Percentiles rank a stretch among this genome's conserved stretches.
Conservation (phyloP, 2,888 invertebrate species). For the Patella pellucida region DNA sequence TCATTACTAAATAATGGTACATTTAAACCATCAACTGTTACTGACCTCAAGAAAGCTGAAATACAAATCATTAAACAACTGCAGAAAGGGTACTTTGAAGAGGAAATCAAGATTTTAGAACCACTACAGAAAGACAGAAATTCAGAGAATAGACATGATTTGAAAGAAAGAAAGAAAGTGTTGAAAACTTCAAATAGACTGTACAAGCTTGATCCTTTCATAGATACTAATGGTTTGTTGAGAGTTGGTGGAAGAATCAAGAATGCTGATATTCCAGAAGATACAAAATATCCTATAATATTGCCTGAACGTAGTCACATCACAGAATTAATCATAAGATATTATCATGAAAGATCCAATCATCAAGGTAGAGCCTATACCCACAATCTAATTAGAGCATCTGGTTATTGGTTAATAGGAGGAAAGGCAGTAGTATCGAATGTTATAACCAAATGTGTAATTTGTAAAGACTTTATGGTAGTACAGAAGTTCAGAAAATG, state of each 20-base stretch:
- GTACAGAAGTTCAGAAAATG: slow-evolving; percentile 26
- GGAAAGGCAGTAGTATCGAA: not conserved
- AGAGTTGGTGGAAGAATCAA: slow-evolving; percentile 14
- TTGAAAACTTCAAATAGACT: not conserved
- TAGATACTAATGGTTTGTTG: slow-evolving; percentile 3
- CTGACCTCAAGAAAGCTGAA: not conserved
- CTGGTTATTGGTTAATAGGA: not conserved
- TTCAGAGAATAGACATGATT: not conserved
- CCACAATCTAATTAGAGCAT: not conserved
- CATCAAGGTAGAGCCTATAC: not conserved
- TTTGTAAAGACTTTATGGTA: slow-evolving; percentile 2
- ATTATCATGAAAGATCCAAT: slow-evolving; percentile 10
- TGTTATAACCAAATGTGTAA: not conserved
- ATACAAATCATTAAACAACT: not conserved
- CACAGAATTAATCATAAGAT: slow-evolving; percentile 13
- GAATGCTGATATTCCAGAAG: not conserved
- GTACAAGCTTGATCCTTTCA: slow-evolving; percentile 10
- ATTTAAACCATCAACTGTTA: not conserved
- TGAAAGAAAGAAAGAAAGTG: not conserved
- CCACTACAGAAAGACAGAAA: not conserved
- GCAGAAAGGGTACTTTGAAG: not conserved
- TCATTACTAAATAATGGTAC: not conserved
- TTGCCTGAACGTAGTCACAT: slow-evolving; percentile 17
- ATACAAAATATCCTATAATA: slow-evolving; percentile 16
- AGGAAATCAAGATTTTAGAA: not conserved